Evolutionary conservation across 2,797 vertebrate genomes (phyloP).

Genomic region (Gymnothorax reevesii): DNA sequence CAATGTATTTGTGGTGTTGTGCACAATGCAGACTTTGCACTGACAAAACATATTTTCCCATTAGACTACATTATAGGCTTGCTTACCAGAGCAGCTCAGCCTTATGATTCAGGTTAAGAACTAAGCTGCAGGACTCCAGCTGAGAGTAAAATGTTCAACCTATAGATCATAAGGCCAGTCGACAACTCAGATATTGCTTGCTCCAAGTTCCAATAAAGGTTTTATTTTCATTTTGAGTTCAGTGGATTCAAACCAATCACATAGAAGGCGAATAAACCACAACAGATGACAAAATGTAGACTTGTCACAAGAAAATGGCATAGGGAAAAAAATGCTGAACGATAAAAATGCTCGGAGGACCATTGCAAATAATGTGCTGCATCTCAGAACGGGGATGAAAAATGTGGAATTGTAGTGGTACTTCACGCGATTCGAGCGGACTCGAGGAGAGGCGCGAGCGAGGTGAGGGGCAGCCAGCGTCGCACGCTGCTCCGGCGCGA

Average conservation of each 20-base stretch:
- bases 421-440: conserved; percentile 11
- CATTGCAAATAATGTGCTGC: background rate
- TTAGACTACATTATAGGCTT: background rate
- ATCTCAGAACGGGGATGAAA: background rate
- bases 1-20: background rate
- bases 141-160: background rate
- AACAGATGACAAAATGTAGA: too few relatives aligned
- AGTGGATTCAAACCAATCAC: background rate
- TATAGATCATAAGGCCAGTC: background rate
- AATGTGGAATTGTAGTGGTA: background rate
- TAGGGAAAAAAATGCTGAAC: background rate
- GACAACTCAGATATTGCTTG: too few relatives aligned
- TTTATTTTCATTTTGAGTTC: background rate
- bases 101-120: too few relatives aligned
- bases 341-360: background rate
- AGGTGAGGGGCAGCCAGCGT: conserved; percentile 15
- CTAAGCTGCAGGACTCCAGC: background rate
- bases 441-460: background rate
- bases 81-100: background rate
- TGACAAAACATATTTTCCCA: background rate
- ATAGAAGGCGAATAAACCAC: background rate
- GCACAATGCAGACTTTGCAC: background rate
- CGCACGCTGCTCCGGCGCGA: conserved; percentile 24
- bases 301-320: background rate
- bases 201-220: background rate